Percentiles rank a stretch among this genome's conserved stretches.
These are phyloP conservation scores for Heterodera schachtii DNA, from an alignment of 1,140 invertebrate species.

Conservation along the genomic window DNA sequence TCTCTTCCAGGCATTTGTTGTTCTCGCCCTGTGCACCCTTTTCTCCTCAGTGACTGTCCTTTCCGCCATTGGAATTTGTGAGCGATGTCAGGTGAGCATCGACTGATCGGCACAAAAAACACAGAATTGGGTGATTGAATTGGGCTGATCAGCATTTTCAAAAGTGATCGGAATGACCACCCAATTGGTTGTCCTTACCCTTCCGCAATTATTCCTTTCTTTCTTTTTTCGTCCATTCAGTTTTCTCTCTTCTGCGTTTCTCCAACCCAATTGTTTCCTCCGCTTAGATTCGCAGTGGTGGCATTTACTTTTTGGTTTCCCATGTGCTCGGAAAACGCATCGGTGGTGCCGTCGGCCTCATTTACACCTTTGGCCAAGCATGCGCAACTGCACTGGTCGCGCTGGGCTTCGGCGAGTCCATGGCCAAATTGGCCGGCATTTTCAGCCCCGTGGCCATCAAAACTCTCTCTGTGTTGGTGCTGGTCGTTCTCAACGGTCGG, in stretches of 20 bases:
- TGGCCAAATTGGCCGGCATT: conserved; percentile 80
- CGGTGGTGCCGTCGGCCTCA: conserved; percentile 84
- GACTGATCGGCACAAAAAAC: background rate
- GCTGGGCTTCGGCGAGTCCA: conserved; percentile 90
- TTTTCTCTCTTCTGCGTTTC: background rate
- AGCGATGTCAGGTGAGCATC: conserved; percentile 82
- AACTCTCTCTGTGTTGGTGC: conserved; percentile 79
- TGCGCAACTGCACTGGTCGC: conserved; percentile 92
- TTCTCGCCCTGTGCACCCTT: conserved; percentile 83
- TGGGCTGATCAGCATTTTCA: background rate
- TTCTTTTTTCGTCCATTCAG: background rate
- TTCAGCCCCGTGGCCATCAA: conserved; percentile 74
- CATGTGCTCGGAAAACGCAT: conserved; percentile 89
- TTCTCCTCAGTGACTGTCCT: conserved; percentile 86
- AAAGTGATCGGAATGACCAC: background rate
- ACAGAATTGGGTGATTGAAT: background rate
- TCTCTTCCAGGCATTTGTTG: conserved; percentile 81
- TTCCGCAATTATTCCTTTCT: background rate
- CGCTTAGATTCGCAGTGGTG: conserved; percentile 74
- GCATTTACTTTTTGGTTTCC: conserved; percentile 89
- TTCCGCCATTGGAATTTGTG: conserved; percentile 91
- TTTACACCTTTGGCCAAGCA: conserved; percentile 94
- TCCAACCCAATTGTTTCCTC: too few species aligned
- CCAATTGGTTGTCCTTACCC: background rate
- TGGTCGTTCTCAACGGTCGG: conserved; percentile 75